Conservation (phyloP, 2,888 invertebrate species). For the Nomada lathburiana region DNA sequence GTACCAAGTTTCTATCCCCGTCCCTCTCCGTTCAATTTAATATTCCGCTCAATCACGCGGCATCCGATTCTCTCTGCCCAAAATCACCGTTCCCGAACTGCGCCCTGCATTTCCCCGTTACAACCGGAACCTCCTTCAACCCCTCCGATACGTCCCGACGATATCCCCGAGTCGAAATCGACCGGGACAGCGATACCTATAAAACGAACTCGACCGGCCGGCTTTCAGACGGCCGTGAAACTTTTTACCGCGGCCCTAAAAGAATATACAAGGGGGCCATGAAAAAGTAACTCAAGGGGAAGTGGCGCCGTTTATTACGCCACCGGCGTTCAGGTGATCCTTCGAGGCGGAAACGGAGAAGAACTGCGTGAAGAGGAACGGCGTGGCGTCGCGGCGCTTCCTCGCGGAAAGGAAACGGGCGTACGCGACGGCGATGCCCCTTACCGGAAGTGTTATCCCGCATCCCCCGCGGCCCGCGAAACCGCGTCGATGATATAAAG, state of each 20-base stretch:
- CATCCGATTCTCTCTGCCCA: not conserved
- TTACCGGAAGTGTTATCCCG: slow-evolving; percentile 17
- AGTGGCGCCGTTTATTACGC: slow-evolving; percentile 47
- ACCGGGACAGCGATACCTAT: not conserved
- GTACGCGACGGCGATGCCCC: slow-evolving; percentile 44
- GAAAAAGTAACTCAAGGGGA: slow-evolving; percentile 40
- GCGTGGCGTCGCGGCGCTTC: not conserved
- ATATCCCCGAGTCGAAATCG: not conserved
- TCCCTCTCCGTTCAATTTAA: no score
- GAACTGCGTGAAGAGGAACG: not conserved
- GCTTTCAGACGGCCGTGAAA: slow-evolving; percentile 32
- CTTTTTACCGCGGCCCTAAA: slow-evolving; percentile 47
- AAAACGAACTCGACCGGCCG: slow-evolving; percentile 2
- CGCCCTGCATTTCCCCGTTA: not conserved
- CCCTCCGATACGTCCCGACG: not conserved
- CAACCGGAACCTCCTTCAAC: not conserved
- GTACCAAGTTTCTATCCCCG: no score
- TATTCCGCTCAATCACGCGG: no score
- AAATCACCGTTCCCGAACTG: not conserved
- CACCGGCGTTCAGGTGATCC: slow-evolving; percentile 43
- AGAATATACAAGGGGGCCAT: slow-evolving; percentile 41
- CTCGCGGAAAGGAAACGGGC: not conserved
- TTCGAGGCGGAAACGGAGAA: not conserved
- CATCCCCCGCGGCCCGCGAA: slow-evolving; percentile 58
- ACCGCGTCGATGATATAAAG: slow-evolving; percentile 76